phyloP scores from a whole-genome alignment of 2,888 invertebrate species.

The Salticus scenicus region DNA sequence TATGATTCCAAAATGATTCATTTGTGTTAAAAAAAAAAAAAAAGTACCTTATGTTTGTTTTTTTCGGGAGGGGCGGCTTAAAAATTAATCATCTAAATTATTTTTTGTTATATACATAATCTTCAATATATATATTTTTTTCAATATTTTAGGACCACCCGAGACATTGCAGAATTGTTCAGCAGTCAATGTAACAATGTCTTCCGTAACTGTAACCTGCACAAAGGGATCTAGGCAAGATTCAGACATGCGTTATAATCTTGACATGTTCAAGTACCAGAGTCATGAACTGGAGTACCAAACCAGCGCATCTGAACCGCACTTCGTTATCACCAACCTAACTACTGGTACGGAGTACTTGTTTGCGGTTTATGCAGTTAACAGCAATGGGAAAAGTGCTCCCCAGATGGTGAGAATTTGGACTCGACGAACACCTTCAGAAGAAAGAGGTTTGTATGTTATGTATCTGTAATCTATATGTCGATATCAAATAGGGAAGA shows the following conservation, averaged over 20 bases:
- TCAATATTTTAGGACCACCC: slow-evolving; percentile 67
- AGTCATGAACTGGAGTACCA: slow-evolving; percentile 27
- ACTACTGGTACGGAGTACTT: slow-evolving; percentile 32
- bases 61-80: no score
- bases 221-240: slow-evolving; percentile 45
- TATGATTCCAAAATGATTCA: no score
- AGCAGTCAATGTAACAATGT: slow-evolving; percentile 66
- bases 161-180: slow-evolving; percentile 70
- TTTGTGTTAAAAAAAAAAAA: no score
- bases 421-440: slow-evolving; percentile 33
- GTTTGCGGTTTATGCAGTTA: slow-evolving; percentile 50
- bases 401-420: slow-evolving; percentile 27
- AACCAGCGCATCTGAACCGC: slow-evolving; percentile 25
- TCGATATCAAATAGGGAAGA: no score
- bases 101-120: no score
- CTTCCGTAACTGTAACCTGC: slow-evolving; percentile 69
- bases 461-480: no score
- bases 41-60: no score
- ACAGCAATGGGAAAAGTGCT: slow-evolving; percentile 45
- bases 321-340: slow-evolving; percentile 33
- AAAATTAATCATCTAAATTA: no score
- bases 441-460: slow-evolving; percentile 67
- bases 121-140: no score
- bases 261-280: slow-evolving; percentile 46
- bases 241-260: slow-evolving; percentile 42